Percentiles rank a stretch among this genome's conserved stretches.
Evolutionary conservation across 1,140 invertebrate genomes (phyloP).

Genomic region (Leptinotarsa undecemlineata): DNA sequence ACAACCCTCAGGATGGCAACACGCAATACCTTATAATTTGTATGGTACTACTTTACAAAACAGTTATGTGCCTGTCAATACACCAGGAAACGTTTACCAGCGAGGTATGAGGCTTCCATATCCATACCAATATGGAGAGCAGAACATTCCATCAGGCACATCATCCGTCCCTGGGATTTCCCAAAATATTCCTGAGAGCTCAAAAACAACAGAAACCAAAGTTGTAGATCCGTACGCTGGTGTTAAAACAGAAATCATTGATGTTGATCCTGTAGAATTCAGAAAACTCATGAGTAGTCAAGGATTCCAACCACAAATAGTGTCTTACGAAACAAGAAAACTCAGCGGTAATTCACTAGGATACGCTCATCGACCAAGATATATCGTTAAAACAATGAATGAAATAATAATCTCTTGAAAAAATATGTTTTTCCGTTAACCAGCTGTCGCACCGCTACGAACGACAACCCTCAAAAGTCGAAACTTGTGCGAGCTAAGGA

Average conservation of each 20-base stretch:
- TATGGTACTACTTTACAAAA: neutral
- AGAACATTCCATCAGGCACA: neutral
- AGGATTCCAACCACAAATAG: neutral
- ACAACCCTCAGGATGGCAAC: neutral
- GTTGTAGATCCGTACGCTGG: neutral
- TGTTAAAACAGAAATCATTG: conserved; percentile 13
- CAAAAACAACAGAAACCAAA: neutral
- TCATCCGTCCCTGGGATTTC: neutral
- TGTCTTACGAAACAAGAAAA: conserved; percentile 6
- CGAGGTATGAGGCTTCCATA: neutral
- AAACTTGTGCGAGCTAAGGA: too few species aligned
- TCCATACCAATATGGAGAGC: neutral
- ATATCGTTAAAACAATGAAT: conserved; percentile 12
- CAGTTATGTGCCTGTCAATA: neutral
- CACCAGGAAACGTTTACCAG: neutral
- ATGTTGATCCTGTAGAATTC: conserved; percentile 11
- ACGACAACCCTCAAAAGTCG: too few species aligned
- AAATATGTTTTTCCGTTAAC: too few species aligned
- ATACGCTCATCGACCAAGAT: neutral
- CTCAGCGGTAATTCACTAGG: too few species aligned
- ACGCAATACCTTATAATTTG: too few species aligned
- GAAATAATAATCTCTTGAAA: too few species aligned
- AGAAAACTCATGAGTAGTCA: neutral
- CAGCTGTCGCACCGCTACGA: too few species aligned
- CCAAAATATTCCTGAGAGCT: neutral